A percentile compares a stretch with the other conserved stretches of the same genome.
phyloP scores from a whole-genome alignment of 64 coral and sea anemone species.

The Actinia tenebrosa region DNA sequence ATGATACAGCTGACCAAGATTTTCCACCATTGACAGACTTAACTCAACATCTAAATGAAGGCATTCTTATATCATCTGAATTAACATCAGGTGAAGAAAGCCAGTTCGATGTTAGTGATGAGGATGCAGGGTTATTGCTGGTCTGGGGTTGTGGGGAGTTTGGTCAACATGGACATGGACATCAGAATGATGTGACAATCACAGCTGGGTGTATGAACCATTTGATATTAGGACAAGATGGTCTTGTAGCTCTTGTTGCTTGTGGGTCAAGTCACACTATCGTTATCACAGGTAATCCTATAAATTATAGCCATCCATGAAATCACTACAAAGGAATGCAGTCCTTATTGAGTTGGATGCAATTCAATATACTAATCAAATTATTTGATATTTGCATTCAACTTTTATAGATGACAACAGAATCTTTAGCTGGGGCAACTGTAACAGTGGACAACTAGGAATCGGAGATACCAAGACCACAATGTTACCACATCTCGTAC shows the following conservation, averaged over 20 bases:
- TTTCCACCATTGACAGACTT: not conserved
- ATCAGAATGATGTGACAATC: conserved; percentile 50
- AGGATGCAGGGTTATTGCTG: conserved; percentile 58
- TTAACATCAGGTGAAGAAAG: not conserved
- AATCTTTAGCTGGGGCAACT: conserved; percentile 89
- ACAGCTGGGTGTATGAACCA: conserved; percentile 34
- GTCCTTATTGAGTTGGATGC: too few relatives aligned
- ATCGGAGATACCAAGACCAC: conserved; percentile 59
- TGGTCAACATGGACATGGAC: conserved; percentile 91
- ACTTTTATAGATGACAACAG: conserved; percentile 54
- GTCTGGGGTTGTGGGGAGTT: conserved; percentile 99
- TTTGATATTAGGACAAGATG: conserved; percentile 55
- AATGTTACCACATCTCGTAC: conserved; percentile 50
- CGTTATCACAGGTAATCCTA: conserved; percentile 65
- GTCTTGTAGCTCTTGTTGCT: conserved; percentile 52
- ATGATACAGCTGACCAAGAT: not conserved
- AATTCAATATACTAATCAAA: not conserved
- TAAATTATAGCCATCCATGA: not conserved
- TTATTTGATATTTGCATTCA: not conserved
- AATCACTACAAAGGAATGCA: too few relatives aligned
- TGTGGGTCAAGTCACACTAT: conserved; percentile 95
- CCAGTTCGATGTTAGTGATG: not conserved
- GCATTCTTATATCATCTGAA: not conserved
- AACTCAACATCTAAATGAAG: not conserved
- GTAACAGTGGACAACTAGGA: conserved; percentile 97